Evolutionary conservation across 2,888 invertebrate species (phyloP).

Genomic region (Pristionchus exspectatus): DNA sequence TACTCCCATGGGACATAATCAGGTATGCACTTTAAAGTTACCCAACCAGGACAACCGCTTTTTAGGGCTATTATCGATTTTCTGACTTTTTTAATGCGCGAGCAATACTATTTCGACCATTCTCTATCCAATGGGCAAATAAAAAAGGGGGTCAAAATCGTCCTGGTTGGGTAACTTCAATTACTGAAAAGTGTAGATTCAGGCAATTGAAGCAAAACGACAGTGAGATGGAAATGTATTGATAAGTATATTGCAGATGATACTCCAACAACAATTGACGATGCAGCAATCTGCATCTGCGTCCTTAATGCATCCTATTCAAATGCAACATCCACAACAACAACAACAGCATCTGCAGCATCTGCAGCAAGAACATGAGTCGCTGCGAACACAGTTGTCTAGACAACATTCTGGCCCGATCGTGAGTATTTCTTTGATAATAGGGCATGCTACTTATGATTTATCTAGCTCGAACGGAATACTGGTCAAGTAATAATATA

Average conservation of each 20-base stretch:
- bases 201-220: background rate
- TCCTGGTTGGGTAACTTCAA: no score
- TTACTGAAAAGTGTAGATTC: background rate
- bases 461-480: background rate
- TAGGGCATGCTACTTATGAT: no score
- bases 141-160: no score
- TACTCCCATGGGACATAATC: slow-evolving; percentile 4
- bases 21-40: background rate
- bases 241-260: background rate
- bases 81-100: no score
- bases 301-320: background rate
- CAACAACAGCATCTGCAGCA: background rate
- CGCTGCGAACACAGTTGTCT: background rate
- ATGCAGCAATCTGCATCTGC: background rate
- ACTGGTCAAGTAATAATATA: background rate
- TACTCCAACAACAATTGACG: background rate
- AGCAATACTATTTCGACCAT: no score
- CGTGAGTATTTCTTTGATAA: background rate
- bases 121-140: no score
- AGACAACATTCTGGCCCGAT: slow-evolving; percentile 30
- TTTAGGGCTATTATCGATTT: no score
- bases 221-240: background rate
- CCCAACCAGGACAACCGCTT: no score
- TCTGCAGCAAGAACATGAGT: slow-evolving; percentile 8
- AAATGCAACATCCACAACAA: background rate